Base-by-base conservation (phyloP, 2,888 invertebrate genomes). In the Therioaphis trifolii region DNA sequence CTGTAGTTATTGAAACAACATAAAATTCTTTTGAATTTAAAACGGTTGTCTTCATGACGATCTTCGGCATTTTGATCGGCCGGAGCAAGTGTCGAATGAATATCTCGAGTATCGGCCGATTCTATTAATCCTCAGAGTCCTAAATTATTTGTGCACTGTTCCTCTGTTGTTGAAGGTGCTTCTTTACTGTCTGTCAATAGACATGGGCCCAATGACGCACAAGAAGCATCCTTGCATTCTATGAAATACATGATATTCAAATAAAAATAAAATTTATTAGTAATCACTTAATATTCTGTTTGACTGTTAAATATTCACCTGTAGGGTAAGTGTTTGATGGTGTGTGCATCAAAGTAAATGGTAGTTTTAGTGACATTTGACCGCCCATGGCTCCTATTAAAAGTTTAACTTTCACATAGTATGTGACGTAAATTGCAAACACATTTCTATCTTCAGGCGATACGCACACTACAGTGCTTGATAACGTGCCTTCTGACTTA, bases 381-480 rank as follows among this genome's bases (percentile, higher is more conserved):
- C 95, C 94, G 0, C 95, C 94, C 91, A 96, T 94, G 4, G 94
- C 92, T 85, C 95, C 94, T 35, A 95, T 91, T 0, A 94, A 90
- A 0, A 95, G 90, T 89, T 95, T 95, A 0, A 96, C 90, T 91
- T 96, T 96, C 11, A 96, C 95, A 88, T 96, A 96, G 88, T 96
- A 96, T 0, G 95, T 95, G 14, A 96, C 96, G 89, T 96, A 96
- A 87, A 96, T 96, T 79, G 96, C 96, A 87, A 96, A 96, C 0
- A 94, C 95, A 88, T 96, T 96, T 85, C 95, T 91, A 86, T 95
- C 95, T 86, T 94, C 93, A 0, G 92, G 91, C 21, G 91, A 90
- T 86, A 89, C 89, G 68, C 89, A 89, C 12, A 90, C 88, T n/a
- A 92, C 91, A 0, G 91, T 91, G 9, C 91, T 91, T 0, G 92